Percentiles rank a stretch among this genome's conserved stretches.
These are phyloP conservation scores for Lycaena phlaeas DNA, from an alignment of 2,888 invertebrate genomes.

Conservation along the genomic window DNA sequence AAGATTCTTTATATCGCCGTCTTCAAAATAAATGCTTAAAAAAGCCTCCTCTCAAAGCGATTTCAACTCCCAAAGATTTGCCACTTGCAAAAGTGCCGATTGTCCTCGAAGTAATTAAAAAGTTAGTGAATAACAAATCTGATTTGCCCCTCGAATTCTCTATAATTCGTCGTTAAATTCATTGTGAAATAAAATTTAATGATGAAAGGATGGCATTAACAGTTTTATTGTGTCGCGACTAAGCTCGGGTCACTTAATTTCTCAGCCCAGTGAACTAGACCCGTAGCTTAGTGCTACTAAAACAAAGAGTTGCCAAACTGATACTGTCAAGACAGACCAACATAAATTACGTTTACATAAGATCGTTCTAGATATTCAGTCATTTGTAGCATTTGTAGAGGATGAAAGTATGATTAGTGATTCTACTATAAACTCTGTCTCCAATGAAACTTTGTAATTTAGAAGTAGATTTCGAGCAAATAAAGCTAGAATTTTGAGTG, in stretches of 20 bases:
- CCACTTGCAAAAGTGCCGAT: slow-evolving; percentile 7
- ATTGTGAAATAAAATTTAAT: slow-evolving; percentile 40
- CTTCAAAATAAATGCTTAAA: no score
- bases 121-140: slow-evolving; percentile 15
- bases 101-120: slow-evolving; percentile 19
- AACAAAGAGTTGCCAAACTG: slow-evolving; percentile 5
- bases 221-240: slow-evolving; percentile 33
- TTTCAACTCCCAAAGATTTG: slow-evolving; percentile 5
- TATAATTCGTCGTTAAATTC: slow-evolving; percentile 29
- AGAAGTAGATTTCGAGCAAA: no score
- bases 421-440: no score
- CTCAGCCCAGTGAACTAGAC: slow-evolving; percentile 29
- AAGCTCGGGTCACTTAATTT: slow-evolving; percentile 44
- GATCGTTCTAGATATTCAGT: no score
- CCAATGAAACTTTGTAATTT: no score
- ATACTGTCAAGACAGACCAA: background rate
- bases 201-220: slow-evolving; percentile 41
- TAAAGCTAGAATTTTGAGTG: no score
- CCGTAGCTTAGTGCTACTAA: slow-evolving; percentile 3
- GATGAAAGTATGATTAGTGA: no score
- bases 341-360: no score
- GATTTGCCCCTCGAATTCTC: slow-evolving; percentile 11
- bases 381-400: no score
- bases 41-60: no score
- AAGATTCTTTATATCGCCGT: no score